phyloP scores from a whole-genome alignment of 1,140 invertebrate species.

The Paraescarpia echinospica region DNA sequence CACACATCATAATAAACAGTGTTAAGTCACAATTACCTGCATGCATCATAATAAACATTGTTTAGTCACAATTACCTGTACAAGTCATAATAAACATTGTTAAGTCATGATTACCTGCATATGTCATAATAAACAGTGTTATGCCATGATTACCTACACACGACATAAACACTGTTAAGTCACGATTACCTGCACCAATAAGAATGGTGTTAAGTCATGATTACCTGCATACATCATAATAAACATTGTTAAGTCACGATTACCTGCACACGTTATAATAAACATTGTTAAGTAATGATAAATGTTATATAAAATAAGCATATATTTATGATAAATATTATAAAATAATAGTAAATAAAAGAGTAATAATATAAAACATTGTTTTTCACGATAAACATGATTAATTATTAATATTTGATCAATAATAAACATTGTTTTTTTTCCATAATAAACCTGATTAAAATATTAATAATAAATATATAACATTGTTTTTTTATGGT shows the following conservation, averaged over 20 bases:
- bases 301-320: too few species aligned
- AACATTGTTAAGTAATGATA: too few species aligned
- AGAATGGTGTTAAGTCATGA: neutral
- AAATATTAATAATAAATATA: too few species aligned
- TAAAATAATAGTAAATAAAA: too few species aligned
- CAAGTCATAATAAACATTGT: constrained; percentile 52
- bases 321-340: too few species aligned
- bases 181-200: constrained; percentile 44
- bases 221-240: neutral
- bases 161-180: constrained; percentile 54
- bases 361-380: too few species aligned
- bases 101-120: constrained; percentile 44
- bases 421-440: too few species aligned
- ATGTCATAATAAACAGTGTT: constrained; percentile 14
- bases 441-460: too few species aligned
- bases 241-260: neutral
- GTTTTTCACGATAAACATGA: constrained; percentile 29
- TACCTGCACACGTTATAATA: neutral
- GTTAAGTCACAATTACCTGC: neutral
- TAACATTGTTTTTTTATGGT: too few species aligned
- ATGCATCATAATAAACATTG: constrained; percentile 10
- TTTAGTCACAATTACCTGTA: constrained; percentile 32
- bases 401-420: too few species aligned
- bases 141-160: constrained; percentile 33
- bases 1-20: constrained; percentile 6